Percentiles rank a stretch among this genome's conserved stretches.
Conservation (phyloP, 2,113 vertebrate genomes). For the Carassius gibelio region DNA sequence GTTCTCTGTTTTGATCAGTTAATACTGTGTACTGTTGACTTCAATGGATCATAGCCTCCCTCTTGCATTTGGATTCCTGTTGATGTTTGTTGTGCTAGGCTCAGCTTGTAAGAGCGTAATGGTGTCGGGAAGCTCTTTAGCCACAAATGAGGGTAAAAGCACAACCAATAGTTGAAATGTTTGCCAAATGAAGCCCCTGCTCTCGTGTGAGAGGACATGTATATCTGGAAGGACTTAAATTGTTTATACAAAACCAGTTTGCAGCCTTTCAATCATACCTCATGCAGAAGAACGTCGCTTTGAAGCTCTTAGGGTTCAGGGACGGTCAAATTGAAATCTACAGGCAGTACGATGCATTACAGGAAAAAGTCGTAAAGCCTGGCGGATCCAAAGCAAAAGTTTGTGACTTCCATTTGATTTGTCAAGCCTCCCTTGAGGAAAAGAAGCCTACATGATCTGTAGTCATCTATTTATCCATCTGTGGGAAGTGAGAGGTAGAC, state of each 20-base stretch:
- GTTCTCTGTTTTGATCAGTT: slow-evolving; percentile 6
- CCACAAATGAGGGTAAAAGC: neutral
- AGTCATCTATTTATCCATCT: slow-evolving; percentile 32
- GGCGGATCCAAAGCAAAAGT: slow-evolving; percentile 19
- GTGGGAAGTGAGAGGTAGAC: slow-evolving; percentile 38
- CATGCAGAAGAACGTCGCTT: neutral
- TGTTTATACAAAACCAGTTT: neutral
- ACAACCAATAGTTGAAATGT: neutral
- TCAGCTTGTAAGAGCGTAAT: neutral
- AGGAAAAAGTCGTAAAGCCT: neutral
- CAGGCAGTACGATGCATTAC: slow-evolving; percentile 15
- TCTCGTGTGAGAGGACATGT: slow-evolving; percentile 6
- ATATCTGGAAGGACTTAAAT: neutral
- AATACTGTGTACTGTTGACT: neutral
- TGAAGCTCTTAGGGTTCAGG: neutral
- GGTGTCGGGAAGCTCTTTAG: neutral
- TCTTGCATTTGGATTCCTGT: neutral
- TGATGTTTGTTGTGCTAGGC: neutral
- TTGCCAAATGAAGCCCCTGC: neutral
- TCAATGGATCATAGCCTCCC: neutral
- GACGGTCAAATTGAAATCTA: neutral
- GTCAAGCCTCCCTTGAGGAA: slow-evolving; percentile 26
- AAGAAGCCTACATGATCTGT: slow-evolving; percentile 25
- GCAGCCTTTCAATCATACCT: neutral
- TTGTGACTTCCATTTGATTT: slow-evolving; percentile 34